phyloP scores from a whole-genome alignment of 2,888 invertebrate species.

The Acronicta aceris region DNA sequence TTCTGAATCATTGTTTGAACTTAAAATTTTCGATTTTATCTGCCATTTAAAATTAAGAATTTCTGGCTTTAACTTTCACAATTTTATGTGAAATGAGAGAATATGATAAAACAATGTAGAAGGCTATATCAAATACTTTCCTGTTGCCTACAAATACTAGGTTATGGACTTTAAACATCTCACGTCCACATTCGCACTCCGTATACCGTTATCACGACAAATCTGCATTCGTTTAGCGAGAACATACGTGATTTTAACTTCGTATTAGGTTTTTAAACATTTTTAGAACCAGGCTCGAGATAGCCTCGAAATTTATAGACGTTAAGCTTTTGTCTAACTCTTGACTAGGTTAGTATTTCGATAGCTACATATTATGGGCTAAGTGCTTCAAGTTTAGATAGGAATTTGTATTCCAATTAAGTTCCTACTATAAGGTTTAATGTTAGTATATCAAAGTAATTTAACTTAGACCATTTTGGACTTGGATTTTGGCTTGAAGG shows the following conservation, averaged over 20 bases:
- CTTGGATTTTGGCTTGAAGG: conserved; percentile 29
- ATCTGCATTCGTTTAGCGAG: conserved; percentile 67
- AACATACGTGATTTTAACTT: conserved; percentile 64
- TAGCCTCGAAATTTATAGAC: conserved; percentile 4
- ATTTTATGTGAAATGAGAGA: conserved; percentile 32
- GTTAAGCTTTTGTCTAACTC: background rate
- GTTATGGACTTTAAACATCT: conserved; percentile 66
- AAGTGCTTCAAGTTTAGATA: conserved; percentile 3
- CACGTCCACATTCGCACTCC: conserved; percentile 71
- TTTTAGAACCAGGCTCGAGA: conserved; percentile 14
- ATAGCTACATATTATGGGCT: too few species aligned
- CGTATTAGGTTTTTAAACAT: conserved; percentile 42
- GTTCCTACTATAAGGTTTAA: conserved; percentile 3
- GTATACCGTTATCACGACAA: conserved; percentile 71
- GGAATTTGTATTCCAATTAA: conserved; percentile 17
- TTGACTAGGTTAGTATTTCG: too few species aligned
- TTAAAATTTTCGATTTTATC: conserved; percentile 25
- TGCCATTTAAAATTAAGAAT: conserved; percentile 19
- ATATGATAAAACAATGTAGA: conserved; percentile 36
- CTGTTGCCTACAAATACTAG: conserved; percentile 50
- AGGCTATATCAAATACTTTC: conserved; percentile 45
- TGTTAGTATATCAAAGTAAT: conserved; percentile 6
- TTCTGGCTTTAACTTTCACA: conserved; percentile 32
- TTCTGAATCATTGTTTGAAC: conserved; percentile 31
- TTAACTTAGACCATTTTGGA: conserved; percentile 15